Evolutionary conservation across 2,113 vertebrate genomes (phyloP).

Genomic region (Fulica atra): DNA sequence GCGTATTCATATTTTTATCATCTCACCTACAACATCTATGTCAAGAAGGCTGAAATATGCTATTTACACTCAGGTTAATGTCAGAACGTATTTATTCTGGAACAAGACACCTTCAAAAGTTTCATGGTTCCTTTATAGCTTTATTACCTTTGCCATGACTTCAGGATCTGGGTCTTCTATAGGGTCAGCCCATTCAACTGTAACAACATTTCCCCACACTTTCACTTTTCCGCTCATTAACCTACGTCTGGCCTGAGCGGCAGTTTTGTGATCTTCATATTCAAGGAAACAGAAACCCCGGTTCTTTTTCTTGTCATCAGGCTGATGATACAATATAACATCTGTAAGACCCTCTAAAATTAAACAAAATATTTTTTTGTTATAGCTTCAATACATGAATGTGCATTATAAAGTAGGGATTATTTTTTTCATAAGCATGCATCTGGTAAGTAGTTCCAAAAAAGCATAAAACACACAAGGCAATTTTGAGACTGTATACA

Average conservation of each 20-base stretch:
- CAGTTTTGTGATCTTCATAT: constrained; percentile 98
- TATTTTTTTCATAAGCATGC: background rate
- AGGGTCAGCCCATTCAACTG: constrained; percentile 98
- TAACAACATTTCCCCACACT: constrained; percentile 97
- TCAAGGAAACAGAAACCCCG: constrained; percentile 98
- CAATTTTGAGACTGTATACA: background rate
- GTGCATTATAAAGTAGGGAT: background rate
- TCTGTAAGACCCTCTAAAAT: constrained; percentile 95
- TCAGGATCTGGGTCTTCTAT: constrained; percentile 99
- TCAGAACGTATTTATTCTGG: background rate
- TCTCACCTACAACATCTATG: background rate
- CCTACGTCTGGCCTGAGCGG: constrained; percentile 94
- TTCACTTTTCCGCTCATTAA: constrained; percentile 99
- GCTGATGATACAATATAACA: constrained; percentile 97
- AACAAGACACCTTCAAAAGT: background rate
- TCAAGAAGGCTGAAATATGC: background rate
- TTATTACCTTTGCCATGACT: constrained; percentile 96
- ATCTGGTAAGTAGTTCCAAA: background rate
- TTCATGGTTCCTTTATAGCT: background rate
- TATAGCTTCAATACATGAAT: background rate
- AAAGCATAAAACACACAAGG: background rate
- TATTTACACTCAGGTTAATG: background rate
- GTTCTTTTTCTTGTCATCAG: constrained; percentile 98
- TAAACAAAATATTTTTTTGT: constrained; percentile 20
- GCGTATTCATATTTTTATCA: background rate